Evolutionary conservation across 2,888 invertebrate species (phyloP).

Genomic region (Malthinus seriepunctatus): DNA sequence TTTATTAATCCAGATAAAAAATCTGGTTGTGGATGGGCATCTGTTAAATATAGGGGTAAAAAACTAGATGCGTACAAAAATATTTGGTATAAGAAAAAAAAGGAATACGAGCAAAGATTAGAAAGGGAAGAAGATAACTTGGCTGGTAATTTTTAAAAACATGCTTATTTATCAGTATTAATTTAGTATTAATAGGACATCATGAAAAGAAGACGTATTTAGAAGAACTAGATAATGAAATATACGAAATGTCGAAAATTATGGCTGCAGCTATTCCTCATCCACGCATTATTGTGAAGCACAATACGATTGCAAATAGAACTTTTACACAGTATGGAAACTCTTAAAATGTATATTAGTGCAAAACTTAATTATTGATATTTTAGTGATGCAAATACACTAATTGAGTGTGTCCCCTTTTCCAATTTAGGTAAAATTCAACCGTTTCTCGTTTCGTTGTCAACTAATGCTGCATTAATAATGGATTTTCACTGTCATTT

Average conservation of each 20-base stretch:
- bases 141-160: constrained; percentile 27
- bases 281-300: constrained; percentile 72
- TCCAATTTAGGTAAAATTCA: constrained; percentile 87
- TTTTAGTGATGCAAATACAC: constrained; percentile 81
- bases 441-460: constrained; percentile 86
- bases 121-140: constrained; percentile 42
- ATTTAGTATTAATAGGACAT: background rate
- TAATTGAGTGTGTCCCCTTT: constrained; percentile 89
- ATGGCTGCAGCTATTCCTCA: constrained; percentile 47
- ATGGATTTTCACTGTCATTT: constrained; percentile 94
- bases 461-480: constrained; percentile 83
- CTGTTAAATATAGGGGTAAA: constrained; percentile 84
- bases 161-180: background rate
- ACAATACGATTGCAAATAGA: constrained; percentile 74
- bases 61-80: constrained; percentile 89
- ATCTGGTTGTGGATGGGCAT: constrained; percentile 93
- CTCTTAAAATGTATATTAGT: background rate
- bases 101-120: constrained; percentile 49
- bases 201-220: constrained; percentile 14
- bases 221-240: constrained; percentile 23
- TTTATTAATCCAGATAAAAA: constrained; percentile 90
- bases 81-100: constrained; percentile 74
- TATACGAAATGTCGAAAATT: constrained; percentile 24
- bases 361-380: background rate
- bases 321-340: constrained; percentile 74